Evolutionary conservation across 2,888 invertebrate genomes (phyloP), one percentile per base, ranked within the genome.

Genomic region (Drosophila nr. perissopoda): DNA sequence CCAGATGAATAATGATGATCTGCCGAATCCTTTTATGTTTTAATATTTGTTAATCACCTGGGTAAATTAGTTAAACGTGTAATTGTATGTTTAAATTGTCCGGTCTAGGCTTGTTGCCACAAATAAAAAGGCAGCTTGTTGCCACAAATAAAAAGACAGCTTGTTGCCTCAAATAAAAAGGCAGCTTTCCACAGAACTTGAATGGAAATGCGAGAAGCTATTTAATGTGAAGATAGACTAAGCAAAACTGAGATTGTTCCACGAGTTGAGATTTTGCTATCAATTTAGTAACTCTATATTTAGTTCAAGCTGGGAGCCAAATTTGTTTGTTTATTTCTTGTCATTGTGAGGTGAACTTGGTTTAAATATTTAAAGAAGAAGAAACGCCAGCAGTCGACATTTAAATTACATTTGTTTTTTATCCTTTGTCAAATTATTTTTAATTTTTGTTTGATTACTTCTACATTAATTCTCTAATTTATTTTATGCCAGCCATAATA

Each of bases 41-140:
- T 34, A 49, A 11, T 52, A 33, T 45, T 75, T 58, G 34, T 36
- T 31, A 45, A 31, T 27, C 6, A 7, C 38, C 31, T 6, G 38
- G 74, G 59, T 58, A 76, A 78, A 66, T 71, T 71, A 61, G 71
- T 76, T 71, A 21, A 53, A 40, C 31, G 80, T 79, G 76, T 67
- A 75, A 59, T 64, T 71, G 27, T 18, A 60, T 52, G 48, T 59
- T 64, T 11, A 29, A 72, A 60, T 33, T 11, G 29, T 61, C 52
- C 25, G 13, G 29, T 61, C 52, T 36, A 1, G 6, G 21, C 7
- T 45, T 21, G 16, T 18, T 40, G 38, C 4, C 16, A 13, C 21
- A 18, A 7, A 13, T 10, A n/a, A 29, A 25, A 6, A 51, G 13
- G 7, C n/a, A n/a, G 13, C 25, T 48, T 25, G 36, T 36, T 0